A percentile compares a stretch with the other conserved stretches of the same genome.
Evolutionary conservation across 2,888 invertebrate species (phyloP).

Genomic region (Tetrapedia diversipes): DNA sequence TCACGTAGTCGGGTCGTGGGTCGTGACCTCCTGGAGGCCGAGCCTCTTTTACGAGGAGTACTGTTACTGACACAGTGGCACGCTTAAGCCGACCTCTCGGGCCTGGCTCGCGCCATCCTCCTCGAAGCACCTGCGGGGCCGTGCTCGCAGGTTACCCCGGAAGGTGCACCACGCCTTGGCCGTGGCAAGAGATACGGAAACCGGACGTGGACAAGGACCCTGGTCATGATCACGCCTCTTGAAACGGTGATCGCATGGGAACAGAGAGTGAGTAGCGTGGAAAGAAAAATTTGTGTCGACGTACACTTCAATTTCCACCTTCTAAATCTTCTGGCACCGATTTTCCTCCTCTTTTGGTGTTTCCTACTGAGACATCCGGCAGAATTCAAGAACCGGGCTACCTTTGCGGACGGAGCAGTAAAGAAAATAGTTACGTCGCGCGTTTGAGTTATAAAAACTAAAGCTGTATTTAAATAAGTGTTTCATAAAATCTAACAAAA

Average conservation of each 20-base stretch:
- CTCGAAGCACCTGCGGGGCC: constrained; percentile 63
- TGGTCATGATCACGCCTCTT: constrained; percentile 32
- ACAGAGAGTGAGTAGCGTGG: no score
- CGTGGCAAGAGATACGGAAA: constrained; percentile 36
- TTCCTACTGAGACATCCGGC: no score
- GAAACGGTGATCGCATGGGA: constrained; percentile 30
- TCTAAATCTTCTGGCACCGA: no score
- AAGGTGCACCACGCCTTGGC: constrained; percentile 47
- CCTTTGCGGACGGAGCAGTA: no score
- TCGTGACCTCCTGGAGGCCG: constrained; percentile 63
- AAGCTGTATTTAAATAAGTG: no score
- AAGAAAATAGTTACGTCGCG: no score
- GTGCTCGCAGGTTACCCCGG: constrained; percentile 27
- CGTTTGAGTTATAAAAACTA: no score
- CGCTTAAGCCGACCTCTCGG: constrained; percentile 70
- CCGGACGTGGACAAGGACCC: constrained; percentile 35
- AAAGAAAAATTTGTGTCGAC: constrained; percentile 36
- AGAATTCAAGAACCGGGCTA: no score
- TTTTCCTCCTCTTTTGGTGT: no score
- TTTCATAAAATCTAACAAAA: no score
- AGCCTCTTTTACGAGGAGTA: constrained; percentile 76
- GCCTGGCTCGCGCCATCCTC: constrained; percentile 61
- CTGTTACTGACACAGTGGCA: constrained; percentile 81
- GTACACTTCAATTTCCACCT: no score
- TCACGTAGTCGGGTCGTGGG: constrained; percentile 64